These are phyloP conservation scores for Trichoplusia ni DNA, from an alignment of 1,140 invertebrate species.

Conservation along the genomic window DNA sequence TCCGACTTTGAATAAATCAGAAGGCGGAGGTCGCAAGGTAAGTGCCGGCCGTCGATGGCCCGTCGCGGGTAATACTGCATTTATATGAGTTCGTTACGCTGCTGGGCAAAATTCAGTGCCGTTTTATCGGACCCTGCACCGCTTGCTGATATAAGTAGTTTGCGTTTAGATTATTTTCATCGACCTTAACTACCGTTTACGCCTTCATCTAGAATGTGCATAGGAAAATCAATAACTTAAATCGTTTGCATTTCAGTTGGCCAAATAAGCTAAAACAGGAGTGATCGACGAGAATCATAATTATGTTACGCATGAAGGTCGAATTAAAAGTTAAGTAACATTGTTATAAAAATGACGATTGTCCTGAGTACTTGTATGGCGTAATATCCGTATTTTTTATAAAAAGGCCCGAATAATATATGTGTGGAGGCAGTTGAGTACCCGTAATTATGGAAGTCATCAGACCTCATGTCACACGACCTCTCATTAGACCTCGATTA, in stretches of 20 bases:
- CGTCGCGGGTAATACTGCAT: constrained; percentile 41
- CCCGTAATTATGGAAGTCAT: neutral
- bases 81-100: constrained; percentile 49
- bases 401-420: too few species aligned
- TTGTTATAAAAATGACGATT: too few species aligned
- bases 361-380: too few species aligned
- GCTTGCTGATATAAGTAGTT: constrained; percentile 33
- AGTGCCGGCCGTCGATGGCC: constrained; percentile 26
- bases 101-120: constrained; percentile 28
- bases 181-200: neutral
- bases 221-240: too few species aligned
- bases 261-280: too few species aligned
- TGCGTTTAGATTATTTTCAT: constrained; percentile 37
- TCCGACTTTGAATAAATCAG: constrained; percentile 52
- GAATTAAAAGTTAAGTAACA: too few species aligned
- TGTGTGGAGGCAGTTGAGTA: too few species aligned
- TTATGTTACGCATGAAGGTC: too few species aligned
- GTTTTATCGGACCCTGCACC: constrained; percentile 35
- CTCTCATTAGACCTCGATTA: neutral
- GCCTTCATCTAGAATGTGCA: too few species aligned
- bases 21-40: constrained; percentile 43
- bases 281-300: too few species aligned
- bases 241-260: too few species aligned
- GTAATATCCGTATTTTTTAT: too few species aligned
- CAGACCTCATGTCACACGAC: neutral